Evolutionary conservation across 1,140 invertebrate genomes (phyloP).

Genomic region (Micrasema minimum): DNA sequence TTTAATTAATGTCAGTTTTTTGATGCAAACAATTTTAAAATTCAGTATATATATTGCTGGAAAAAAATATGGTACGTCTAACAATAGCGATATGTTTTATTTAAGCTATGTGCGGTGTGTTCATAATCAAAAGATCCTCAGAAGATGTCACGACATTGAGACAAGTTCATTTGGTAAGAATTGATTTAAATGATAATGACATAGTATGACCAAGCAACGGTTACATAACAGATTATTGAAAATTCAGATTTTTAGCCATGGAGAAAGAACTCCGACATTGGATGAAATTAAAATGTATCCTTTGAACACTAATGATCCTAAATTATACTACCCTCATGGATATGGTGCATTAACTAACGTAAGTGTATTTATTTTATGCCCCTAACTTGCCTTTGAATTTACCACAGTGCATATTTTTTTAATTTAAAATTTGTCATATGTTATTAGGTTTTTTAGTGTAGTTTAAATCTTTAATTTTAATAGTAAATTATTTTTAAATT

Average conservation of each 20-base stretch:
- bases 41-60: too few species aligned
- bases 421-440: too few species aligned
- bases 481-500: too few species aligned
- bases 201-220: neutral
- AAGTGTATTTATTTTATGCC: slow-evolving; percentile 10
- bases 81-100: slow-evolving; percentile 39
- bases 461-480: too few species aligned
- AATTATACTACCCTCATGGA: slow-evolving; percentile 63
- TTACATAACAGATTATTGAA: neutral
- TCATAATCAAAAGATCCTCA: slow-evolving; percentile 62
- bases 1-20: too few species aligned
- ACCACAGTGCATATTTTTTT: too few species aligned
- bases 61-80: too few species aligned
- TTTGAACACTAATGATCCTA: slow-evolving; percentile 60
- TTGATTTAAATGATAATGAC: slow-evolving; percentile 7
- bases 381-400: too few species aligned
- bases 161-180: slow-evolving; percentile 64
- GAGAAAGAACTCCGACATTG: slow-evolving; percentile 66
- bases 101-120: slow-evolving; percentile 64
- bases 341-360: slow-evolving; percentile 68
- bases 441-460: too few species aligned
- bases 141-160: slow-evolving; percentile 62
- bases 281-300: slow-evolving; percentile 64
- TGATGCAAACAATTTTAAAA: too few species aligned
- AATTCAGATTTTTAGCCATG: slow-evolving; percentile 67